Conservation (phyloP, 2,113 vertebrate genomes). For the Cisticola juncidis region DNA sequence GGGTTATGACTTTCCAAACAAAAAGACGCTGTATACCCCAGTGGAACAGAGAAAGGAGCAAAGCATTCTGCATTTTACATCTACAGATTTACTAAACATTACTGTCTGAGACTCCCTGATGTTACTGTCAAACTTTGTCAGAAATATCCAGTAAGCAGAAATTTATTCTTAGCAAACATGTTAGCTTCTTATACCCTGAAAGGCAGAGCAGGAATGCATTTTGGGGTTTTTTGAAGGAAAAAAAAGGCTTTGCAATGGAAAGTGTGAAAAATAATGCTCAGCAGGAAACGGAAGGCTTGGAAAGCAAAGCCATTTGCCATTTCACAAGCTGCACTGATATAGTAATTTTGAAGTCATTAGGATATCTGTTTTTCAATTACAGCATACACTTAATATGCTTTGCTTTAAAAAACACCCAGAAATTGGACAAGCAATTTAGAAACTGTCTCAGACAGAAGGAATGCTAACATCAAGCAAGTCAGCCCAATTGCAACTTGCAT, state of each 20-base stretch:
- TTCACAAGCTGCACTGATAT: background rate
- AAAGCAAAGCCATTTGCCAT: background rate
- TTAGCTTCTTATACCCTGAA: background rate
- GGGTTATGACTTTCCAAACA: background rate
- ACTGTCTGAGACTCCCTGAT: background rate
- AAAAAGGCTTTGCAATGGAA: background rate
- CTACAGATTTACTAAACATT: background rate
- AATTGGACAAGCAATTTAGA: background rate
- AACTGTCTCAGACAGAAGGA: background rate
- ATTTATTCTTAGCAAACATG: background rate
- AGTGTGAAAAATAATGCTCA: background rate
- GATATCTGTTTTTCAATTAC: background rate
- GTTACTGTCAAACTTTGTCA: background rate
- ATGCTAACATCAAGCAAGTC: background rate
- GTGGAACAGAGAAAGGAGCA: background rate
- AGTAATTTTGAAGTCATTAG: background rate
- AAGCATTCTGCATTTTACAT: background rate
- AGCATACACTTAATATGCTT: background rate
- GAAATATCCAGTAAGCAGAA: background rate
- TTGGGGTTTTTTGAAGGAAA: background rate
- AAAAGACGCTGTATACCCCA: background rate
- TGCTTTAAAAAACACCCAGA: background rate
- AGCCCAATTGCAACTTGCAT: background rate
- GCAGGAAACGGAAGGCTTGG: background rate
- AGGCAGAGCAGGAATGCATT: background rate